Percentiles rank a stretch among this genome's conserved stretches.
Conservation (phyloP, 2,888 invertebrate species). For the Crematogaster levior region DNA sequence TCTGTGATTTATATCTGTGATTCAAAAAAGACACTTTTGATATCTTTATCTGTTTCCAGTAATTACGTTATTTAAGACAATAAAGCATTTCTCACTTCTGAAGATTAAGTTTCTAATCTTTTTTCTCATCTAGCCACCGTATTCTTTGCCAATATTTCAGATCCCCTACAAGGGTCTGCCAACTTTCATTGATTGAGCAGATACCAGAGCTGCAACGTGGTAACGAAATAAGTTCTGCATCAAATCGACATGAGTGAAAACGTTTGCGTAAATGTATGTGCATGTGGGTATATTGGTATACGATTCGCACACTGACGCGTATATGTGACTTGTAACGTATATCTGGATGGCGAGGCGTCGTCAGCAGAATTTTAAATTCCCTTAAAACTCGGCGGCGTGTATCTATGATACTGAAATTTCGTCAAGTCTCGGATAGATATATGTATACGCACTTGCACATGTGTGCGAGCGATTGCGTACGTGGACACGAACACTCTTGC, state of each 20-base stretch:
- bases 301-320: constrained; percentile 25
- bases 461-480: constrained; percentile 13
- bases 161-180: constrained; percentile 76
- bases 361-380: constrained; percentile 80
- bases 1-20: not conserved
- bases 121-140: constrained; percentile 69
- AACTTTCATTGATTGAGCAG: constrained; percentile 79
- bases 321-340: constrained; percentile 57
- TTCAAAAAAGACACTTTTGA: not conserved
- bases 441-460: not conserved
- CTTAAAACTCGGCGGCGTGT: constrained; percentile 68
- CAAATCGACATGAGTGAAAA: constrained; percentile 32
- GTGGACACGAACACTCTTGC: not conserved
- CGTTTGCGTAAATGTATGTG: not conserved
- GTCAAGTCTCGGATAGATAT: constrained; percentile 47
- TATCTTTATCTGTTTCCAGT: not conserved
- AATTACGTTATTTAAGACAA: not conserved
- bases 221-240: constrained; percentile 73
- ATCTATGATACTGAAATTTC: constrained; percentile 68
- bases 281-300: not conserved
- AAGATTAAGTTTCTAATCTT: constrained; percentile 45
- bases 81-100: not conserved
- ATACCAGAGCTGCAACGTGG: constrained; percentile 68
- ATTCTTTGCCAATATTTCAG: constrained; percentile 76
- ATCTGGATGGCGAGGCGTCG: constrained; percentile 68